A percentile compares a stretch with the other conserved stretches of the same genome.
Conservation (phyloP, 2,888 invertebrate species). For the Pammene aurita region DNA sequence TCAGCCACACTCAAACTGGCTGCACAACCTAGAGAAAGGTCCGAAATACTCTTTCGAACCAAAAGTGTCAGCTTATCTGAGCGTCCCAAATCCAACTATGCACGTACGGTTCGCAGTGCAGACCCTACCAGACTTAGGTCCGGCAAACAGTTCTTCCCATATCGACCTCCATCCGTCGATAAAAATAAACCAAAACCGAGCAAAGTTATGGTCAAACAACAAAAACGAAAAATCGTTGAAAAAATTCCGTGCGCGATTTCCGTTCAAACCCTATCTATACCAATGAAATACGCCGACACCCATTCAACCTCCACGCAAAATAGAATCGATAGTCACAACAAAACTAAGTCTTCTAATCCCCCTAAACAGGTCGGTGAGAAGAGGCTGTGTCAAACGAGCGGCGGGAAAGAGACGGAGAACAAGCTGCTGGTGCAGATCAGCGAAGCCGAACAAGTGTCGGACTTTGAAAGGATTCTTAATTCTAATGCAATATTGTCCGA, state of each 20-base stretch:
- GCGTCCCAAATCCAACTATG: slow-evolving; percentile 69
- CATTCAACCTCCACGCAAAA: slow-evolving; percentile 64
- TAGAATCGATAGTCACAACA: slow-evolving; percentile 61
- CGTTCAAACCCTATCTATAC: slow-evolving; percentile 72
- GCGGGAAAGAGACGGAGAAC: slow-evolving; percentile 79
- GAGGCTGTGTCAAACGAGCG: slow-evolving; percentile 72
- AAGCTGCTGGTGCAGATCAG: slow-evolving; percentile 81
- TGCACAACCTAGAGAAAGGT: slow-evolving; percentile 53
- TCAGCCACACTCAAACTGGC: slow-evolving; percentile 55
- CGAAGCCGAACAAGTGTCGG: slow-evolving; percentile 84
- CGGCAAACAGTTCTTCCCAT: slow-evolving; percentile 60
- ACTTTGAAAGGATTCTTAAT: slow-evolving; percentile 86
- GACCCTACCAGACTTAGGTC: slow-evolving; percentile 59
- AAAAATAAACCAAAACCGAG: slow-evolving; percentile 50
- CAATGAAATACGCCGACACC: slow-evolving; percentile 73
- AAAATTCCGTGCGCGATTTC: slow-evolving; percentile 72
- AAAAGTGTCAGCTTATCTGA: slow-evolving; percentile 71
- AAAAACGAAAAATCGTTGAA: slow-evolving; percentile 64
- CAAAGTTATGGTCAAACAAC: slow-evolving; percentile 62
- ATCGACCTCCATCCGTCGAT: slow-evolving; percentile 49
- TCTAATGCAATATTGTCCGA: slow-evolving; percentile 81
- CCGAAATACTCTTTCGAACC: slow-evolving; percentile 65
- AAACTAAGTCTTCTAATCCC: slow-evolving; percentile 71
- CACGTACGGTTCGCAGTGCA: slow-evolving; percentile 65
- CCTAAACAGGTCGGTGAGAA: slow-evolving; percentile 76